Percentiles rank a stretch among this genome's conserved stretches.
These are phyloP conservation scores for Peromyscus aztecus DNA, from an alignment of 2,797 vertebrate species.

Conservation along the genomic window DNA sequence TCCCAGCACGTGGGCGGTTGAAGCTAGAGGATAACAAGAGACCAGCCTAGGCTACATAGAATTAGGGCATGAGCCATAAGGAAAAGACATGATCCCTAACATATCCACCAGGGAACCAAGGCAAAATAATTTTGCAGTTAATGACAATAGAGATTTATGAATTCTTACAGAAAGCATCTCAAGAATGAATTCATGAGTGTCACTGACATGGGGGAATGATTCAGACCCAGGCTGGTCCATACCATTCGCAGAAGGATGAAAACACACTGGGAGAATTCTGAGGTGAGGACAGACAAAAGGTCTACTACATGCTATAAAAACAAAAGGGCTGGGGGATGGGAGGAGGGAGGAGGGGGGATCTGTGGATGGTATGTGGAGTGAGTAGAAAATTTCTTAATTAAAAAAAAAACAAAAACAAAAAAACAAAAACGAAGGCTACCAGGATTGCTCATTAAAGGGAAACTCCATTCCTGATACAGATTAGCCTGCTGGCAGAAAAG, in stretches of 20 bases:
- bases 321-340: not conserved
- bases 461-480: not conserved
- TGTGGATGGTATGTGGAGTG: too few species aligned
- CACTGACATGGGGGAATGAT: not conserved
- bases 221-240: conserved; percentile 8
- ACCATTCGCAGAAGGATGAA: conserved; percentile 30
- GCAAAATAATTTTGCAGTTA: conserved; percentile 11
- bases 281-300: not conserved
- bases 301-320: not conserved
- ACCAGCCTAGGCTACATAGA: not conserved
- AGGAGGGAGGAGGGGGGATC: too few species aligned
- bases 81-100: conserved; percentile 22
- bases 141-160: conserved; percentile 10
- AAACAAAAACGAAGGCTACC: not conserved
- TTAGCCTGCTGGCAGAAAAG: conserved; percentile 22
- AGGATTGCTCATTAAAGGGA: not conserved
- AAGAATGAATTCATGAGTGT: conserved; percentile 4
- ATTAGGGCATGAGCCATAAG: not conserved
- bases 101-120: not conserved
- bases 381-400: too few species aligned
- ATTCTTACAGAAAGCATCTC: not conserved
- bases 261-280: not conserved
- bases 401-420: not conserved
- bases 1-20: not conserved
- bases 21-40: not conserved